phyloP scores from a whole-genome alignment of 2,797 vertebrate genomes.

The Pseudochirops cupreus region DNA sequence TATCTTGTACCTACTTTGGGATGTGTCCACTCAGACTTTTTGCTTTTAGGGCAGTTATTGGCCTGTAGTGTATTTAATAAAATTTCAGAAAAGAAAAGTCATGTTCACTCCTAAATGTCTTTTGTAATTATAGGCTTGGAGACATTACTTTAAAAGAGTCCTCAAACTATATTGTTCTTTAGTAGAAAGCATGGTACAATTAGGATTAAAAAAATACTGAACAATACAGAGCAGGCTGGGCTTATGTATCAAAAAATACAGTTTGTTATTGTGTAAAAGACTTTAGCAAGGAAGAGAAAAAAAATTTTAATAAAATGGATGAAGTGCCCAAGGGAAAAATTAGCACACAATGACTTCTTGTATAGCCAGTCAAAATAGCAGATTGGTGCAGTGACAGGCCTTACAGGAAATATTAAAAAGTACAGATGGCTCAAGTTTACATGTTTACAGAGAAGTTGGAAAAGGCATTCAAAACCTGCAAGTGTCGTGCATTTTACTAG shows the following conservation, averaged over 20 bases:
- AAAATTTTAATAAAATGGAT: slow-evolving; percentile 82
- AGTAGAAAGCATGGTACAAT: slow-evolving; percentile 55
- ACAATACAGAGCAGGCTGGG: slow-evolving; percentile 75
- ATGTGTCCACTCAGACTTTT: neutral
- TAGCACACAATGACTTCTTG: slow-evolving; percentile 85
- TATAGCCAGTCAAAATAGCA: slow-evolving; percentile 81
- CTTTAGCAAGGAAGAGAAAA: slow-evolving; percentile 79
- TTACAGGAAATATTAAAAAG: slow-evolving; percentile 84
- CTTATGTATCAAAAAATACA: slow-evolving; percentile 73
- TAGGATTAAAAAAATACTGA: slow-evolving; percentile 48
- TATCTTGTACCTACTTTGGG: neutral
- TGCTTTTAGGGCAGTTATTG: neutral
- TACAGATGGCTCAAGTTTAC: slow-evolving; percentile 85
- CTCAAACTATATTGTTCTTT: slow-evolving; percentile 62
- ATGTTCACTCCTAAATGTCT: neutral
- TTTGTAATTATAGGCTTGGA: neutral
- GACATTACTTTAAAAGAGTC: neutral
- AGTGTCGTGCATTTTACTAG: slow-evolving; percentile 78
- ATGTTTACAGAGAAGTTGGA: slow-evolving; percentile 81
- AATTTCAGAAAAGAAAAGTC: neutral
- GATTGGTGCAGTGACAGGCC: slow-evolving; percentile 77
- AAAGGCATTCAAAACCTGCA: slow-evolving; percentile 78
- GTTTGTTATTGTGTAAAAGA: slow-evolving; percentile 80
- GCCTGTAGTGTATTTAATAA: neutral
- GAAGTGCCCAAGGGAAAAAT: slow-evolving; percentile 83